phyloP scores from a whole-genome alignment of 2,888 invertebrate species.

The Zygaena filipendulae region DNA sequence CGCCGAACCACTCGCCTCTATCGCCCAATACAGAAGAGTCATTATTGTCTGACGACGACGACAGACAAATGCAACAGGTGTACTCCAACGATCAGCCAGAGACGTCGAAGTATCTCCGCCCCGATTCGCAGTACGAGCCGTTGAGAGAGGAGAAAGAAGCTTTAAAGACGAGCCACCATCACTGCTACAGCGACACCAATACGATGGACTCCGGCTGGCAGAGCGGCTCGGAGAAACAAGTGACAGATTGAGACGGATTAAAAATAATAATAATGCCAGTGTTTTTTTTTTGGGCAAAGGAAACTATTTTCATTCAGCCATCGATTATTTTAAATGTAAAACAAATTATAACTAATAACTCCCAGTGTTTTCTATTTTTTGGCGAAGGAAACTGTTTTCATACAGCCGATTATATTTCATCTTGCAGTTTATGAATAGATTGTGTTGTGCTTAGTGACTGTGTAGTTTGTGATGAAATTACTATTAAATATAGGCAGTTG shows the following conservation, averaged over 20 bases:
- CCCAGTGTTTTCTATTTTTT: too few species aligned
- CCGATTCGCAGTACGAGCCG: slow-evolving; percentile 55
- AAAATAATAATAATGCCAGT: too few species aligned
- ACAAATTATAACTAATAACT: too few species aligned
- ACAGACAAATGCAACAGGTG: slow-evolving; percentile 29
- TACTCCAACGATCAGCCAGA: slow-evolving; percentile 45
- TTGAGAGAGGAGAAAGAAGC: slow-evolving; percentile 45
- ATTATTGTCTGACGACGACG: slow-evolving; percentile 46
- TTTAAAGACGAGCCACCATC: slow-evolving; percentile 52
- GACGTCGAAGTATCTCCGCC: slow-evolving; percentile 41
- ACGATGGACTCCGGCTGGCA: slow-evolving; percentile 79
- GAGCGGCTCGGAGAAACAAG: slow-evolving; percentile 72
- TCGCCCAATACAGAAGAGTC: slow-evolving; percentile 58
- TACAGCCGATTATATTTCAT: too few species aligned
- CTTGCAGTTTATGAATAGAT: too few species aligned
- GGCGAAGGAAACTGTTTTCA: too few species aligned
- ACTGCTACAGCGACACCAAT: slow-evolving; percentile 68
- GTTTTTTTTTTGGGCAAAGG: too few species aligned
- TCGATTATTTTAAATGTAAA: too few species aligned
- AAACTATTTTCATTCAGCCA: too few species aligned
- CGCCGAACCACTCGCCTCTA: slow-evolving; percentile 38
- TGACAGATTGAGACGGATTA: slow-evolving; percentile 37
- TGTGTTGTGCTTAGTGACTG: too few species aligned
- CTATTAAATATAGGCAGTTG: too few species aligned
- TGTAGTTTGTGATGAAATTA: too few species aligned